Base-by-base conservation (phyloP, 92 coral and sea anemone species). In the Porites divaricata region DNA sequence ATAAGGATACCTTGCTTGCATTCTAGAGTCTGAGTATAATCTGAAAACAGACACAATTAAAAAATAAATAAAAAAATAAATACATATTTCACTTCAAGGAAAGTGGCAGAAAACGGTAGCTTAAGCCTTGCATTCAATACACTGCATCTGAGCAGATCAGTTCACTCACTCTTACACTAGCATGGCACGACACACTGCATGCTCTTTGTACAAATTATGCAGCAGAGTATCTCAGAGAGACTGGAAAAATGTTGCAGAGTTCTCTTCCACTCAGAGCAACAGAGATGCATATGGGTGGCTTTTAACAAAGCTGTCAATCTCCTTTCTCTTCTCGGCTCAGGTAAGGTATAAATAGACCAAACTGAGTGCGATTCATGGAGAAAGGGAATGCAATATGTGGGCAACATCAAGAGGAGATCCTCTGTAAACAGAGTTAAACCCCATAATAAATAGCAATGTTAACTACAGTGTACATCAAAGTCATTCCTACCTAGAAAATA, bases 1-100 rank as follows among this genome's bases (percentile, higher is more conserved):
- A 17, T 64, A 94, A 92, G 96, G 96, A 96, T 94, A 96, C 98
- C 83, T 95, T 75, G 95, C 99, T 76, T 93, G 98, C 56, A 93
- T 96, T 88, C 92, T 91, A 19, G 96, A 85, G 78, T 96, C 97
- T 72, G 90, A 75, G 76, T 96, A 96, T 57, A 96, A 78, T 72
- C 98, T 96, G 72, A 53, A 83, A 73, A 72, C 11, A 48, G 45
- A 77, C 2, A 76, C 71, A 67, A 25, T 13, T 10, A 15, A 2
- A 1, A 21, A 28, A 67, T 22, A 16, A 21, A 10, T 3, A 7
- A 20, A 4, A 41, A 24, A 6, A 53, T 15, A 8, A 74, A 11
- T 1, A 41, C 1, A 45, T 2, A 11, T 4, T 2, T 6, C 8
- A 26, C 59, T 54, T 1, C 25, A 12, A 24, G 25, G 12, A 9